Percentiles rank a stretch among this genome's conserved stretches.
Conservation (phyloP, 30 jellyfish, hydroid and myxozoan species). For the Hydractinia symbiolongicarpus region DNA sequence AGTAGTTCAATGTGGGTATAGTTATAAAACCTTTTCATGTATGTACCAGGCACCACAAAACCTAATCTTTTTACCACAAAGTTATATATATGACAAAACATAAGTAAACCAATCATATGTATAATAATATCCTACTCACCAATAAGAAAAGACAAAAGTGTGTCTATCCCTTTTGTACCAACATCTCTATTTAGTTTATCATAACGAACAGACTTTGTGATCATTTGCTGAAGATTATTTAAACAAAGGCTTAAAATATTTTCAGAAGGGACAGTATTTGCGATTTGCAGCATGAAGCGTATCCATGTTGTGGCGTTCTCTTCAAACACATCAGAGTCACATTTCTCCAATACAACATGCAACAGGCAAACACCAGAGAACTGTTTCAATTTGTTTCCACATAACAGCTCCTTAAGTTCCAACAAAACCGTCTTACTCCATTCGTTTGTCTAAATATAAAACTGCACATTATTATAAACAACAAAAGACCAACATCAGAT, state of each 20-base stretch:
- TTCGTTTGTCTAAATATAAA: too few species aligned
- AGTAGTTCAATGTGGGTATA: neutral
- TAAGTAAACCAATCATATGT: neutral
- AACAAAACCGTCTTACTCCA: neutral
- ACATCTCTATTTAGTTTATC: conserved; percentile 25
- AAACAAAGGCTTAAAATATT: neutral
- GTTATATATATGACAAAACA: neutral
- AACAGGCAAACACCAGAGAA: conserved; percentile 7
- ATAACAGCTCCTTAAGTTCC: neutral
- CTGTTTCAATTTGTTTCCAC: conserved; percentile 17
- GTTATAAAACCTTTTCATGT: neutral
- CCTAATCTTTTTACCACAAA: neutral
- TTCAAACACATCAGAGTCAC: conserved; percentile 10
- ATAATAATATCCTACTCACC: conserved; percentile 8
- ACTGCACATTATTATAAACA: too few species aligned
- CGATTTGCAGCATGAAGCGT: neutral
- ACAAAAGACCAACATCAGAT: too few species aligned
- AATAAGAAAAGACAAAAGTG: neutral
- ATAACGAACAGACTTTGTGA: conserved; percentile 1
- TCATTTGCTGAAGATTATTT: neutral
- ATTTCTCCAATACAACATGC: conserved; percentile 3
- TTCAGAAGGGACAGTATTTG: neutral
- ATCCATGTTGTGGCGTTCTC: conserved; percentile 17
- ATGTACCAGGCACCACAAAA: neutral
- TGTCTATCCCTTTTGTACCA: conserved; percentile 15